Conservation (phyloP, 2,113 vertebrate species). For the Paracyprichromis sp. region DNA sequence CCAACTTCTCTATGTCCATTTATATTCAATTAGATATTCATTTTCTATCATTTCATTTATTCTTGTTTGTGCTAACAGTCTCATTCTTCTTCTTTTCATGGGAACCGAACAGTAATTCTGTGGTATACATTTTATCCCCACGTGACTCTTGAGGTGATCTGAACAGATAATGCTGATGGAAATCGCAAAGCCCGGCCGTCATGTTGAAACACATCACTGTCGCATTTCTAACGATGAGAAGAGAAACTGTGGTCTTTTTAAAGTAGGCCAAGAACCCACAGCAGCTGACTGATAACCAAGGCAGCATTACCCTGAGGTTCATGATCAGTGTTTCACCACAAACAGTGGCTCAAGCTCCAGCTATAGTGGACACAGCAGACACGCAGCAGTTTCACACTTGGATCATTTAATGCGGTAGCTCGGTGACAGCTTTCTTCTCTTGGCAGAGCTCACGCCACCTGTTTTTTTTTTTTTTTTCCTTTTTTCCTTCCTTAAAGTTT, state of each 20-base stretch:
- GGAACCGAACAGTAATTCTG: background rate
- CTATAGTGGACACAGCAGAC: background rate
- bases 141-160: background rate
- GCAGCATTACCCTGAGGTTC: constrained; percentile 5
- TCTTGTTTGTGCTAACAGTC: background rate
- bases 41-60: background rate
- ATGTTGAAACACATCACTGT: background rate
- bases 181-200: background rate
- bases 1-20: background rate
- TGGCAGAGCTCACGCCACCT: background rate
- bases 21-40: background rate
- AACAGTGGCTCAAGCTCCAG: background rate
- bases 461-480: background rate
- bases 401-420: background rate
- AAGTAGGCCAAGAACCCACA: background rate
- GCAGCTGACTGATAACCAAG: constrained; percentile 11
- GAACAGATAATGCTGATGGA: background rate
- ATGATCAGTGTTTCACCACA: background rate
- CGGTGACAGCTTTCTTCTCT: background rate
- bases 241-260: background rate
- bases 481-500: constrained; percentile 2
- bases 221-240: background rate
- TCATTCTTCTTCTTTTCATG: background rate
- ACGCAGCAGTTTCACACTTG: background rate
- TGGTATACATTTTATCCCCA: background rate